Base-by-base conservation (phyloP, 2,797 vertebrate genomes). In the Rhabdomys pumilio region DNA sequence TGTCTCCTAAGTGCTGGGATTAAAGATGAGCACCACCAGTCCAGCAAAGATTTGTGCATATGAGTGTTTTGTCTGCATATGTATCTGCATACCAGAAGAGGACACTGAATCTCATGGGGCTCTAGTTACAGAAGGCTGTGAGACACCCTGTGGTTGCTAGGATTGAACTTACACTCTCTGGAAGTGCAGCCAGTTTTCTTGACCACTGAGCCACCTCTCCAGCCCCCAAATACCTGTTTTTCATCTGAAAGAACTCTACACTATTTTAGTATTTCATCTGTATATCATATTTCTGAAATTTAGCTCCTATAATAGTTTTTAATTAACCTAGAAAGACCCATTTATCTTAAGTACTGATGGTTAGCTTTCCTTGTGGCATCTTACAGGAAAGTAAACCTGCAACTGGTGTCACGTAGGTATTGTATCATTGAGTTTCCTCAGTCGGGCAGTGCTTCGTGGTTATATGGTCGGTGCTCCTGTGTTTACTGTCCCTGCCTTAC, bases 401-500 rank as follows among this genome's bases (percentile, higher is more conserved):
- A 92, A 6, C 24, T 79, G 3, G 1, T n/a, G 10, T 55, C 44
- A 10, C 2, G 0, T 0, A 8, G 53, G 50, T n/a, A 26, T 50
- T 63, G 34, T 86, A 31, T 67, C 5, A 22, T 4, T 77, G 72
- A 75, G 8, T 93, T 65, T 92, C 72, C 55, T 90, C 77, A 79
- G 67, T 73, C 47, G 14, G 4, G 0, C 41, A 1, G 34, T 84
- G 90, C 82, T 34, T 1, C 4, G 57, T n/a, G 47, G 65, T 38
- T 9, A 4, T 44, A n/a, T 15, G 14, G 38, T 26, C 34, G 76
- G 44, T 53, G 22, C 47, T 75, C 14, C 91, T 41, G 22, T 38
- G 53, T 41, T 91, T 59, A 65, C 44, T 81, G 13, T 89, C 50
- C 38, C 63, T 94, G 80, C 93, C 94, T 96, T 34, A 3, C 82